These are phyloP conservation scores for Atta texana DNA, from an alignment of 1,140 invertebrate genomes.

Conservation along the genomic window DNA sequence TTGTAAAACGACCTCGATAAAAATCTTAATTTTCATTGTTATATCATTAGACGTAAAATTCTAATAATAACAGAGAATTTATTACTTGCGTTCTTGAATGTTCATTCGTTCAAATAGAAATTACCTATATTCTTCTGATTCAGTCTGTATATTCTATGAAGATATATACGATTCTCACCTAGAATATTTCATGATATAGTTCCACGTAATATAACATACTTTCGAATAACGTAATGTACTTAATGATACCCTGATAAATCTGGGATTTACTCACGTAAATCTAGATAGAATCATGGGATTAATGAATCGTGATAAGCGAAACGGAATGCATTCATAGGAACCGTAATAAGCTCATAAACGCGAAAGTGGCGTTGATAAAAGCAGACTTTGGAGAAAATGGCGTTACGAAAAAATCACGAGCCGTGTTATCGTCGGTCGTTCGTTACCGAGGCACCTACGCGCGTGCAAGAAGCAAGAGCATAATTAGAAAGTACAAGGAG, in stretches of 20 bases:
- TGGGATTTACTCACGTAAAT: not conserved
- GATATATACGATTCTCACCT: not conserved
- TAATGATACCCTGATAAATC: not conserved
- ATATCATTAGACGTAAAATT: not conserved
- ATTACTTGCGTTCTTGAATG: not conserved
- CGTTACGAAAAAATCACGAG: slow-evolving; percentile 71
- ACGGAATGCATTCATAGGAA: not conserved
- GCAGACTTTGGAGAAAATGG: slow-evolving; percentile 48
- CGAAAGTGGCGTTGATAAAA: slow-evolving; percentile 20
- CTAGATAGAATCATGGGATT: not conserved
- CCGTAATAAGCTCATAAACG: not conserved
- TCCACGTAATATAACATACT: slow-evolving; percentile 25
- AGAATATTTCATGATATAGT: slow-evolving; percentile 4
- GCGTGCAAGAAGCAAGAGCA: slow-evolving; percentile 67
- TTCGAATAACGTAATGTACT: not conserved
- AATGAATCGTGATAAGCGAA: slow-evolving; percentile 24
- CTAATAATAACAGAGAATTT: not conserved
- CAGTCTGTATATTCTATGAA: not conserved
- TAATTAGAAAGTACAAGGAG: slow-evolving; percentile 77
- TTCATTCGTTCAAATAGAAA: not conserved
- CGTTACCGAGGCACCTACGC: slow-evolving; percentile 64
- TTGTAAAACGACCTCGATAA: slow-evolving; percentile 38
- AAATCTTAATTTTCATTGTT: slow-evolving; percentile 18
- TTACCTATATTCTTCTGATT: not conserved
- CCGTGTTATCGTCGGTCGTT: slow-evolving; percentile 66